Conservation (phyloP, 2,797 vertebrate species). For the Acanthopagrus latus region DNA sequence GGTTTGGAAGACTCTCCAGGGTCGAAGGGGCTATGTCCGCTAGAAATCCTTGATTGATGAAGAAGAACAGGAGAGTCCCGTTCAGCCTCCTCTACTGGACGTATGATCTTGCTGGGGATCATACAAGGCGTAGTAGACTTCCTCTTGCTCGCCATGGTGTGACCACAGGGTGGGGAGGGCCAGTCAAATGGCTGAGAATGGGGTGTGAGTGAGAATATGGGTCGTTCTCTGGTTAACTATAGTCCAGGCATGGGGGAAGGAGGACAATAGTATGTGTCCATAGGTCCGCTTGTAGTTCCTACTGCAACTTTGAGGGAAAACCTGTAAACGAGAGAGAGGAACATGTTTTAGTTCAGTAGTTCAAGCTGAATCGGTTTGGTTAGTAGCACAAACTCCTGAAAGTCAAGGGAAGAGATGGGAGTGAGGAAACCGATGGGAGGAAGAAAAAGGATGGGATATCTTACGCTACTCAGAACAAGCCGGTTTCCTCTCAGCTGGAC, state of each 20-base stretch:
- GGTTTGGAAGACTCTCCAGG: slow-evolving; percentile 66
- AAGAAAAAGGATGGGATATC: slow-evolving; percentile 13
- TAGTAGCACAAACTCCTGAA: neutral
- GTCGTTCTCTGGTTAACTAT: slow-evolving; percentile 67
- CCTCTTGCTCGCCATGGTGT: slow-evolving; percentile 96
- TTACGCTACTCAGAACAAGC: slow-evolving; percentile 28
- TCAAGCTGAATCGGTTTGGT: neutral
- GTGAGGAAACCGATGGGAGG: neutral
- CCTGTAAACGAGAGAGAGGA: slow-evolving; percentile 61
- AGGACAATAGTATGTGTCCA: slow-evolving; percentile 59
- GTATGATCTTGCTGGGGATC: slow-evolving; percentile 93
- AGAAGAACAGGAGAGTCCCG: slow-evolving; percentile 73
- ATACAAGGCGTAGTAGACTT: slow-evolving; percentile 98
- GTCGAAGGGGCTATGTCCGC: slow-evolving; percentile 65
- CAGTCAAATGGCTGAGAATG: slow-evolving; percentile 52
- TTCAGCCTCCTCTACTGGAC: slow-evolving; percentile 84
- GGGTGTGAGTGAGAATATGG: slow-evolving; percentile 45
- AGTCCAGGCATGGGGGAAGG: slow-evolving; percentile 69
- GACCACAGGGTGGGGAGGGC: slow-evolving; percentile 37
- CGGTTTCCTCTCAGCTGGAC: slow-evolving; percentile 28
- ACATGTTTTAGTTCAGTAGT: slow-evolving; percentile 25
- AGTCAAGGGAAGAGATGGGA: neutral
- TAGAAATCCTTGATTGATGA: slow-evolving; percentile 64
- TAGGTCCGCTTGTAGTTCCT: slow-evolving; percentile 54
- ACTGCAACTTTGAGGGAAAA: slow-evolving; percentile 31